phyloP scores from a whole-genome alignment of 2,888 invertebrate genomes.

The Amphipoea oculea region DNA sequence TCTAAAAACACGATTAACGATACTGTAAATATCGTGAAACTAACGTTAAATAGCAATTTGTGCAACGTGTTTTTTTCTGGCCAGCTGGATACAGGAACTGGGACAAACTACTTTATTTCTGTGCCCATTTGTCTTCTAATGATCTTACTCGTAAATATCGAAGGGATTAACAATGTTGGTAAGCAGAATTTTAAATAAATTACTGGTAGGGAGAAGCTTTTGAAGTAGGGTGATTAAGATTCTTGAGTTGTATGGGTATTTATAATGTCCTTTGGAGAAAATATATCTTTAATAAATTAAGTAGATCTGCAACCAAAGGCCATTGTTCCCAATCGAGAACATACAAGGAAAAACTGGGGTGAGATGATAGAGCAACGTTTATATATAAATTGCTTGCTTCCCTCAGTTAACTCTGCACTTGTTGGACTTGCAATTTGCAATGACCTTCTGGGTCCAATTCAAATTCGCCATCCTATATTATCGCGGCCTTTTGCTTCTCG shows the following conservation, averaged over 20 bases:
- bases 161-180: conserved; percentile 51
- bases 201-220: conserved; percentile 26
- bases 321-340: not conserved
- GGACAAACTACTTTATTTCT: conserved; percentile 65
- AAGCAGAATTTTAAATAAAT: conserved; percentile 43
- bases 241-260: conserved; percentile 30
- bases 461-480: conserved; percentile 19
- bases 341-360: conserved; percentile 18
- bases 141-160: conserved; percentile 56
- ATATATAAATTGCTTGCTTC: conserved; percentile 52
- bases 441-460: conserved; percentile 19
- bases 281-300: not conserved
- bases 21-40: conserved; percentile 70
- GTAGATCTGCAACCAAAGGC: not conserved
- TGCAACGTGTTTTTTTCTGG: conserved; percentile 64
- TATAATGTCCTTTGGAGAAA: conserved; percentile 47
- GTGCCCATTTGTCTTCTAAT: conserved; percentile 49
- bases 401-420: conserved; percentile 39
- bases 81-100: conserved; percentile 60
- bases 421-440: conserved; percentile 35
- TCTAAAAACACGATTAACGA: conserved; percentile 74
- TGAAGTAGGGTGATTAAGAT: conserved; percentile 45
- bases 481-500: not conserved
- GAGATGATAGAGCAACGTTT: conserved; percentile 31
- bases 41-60: conserved; percentile 68